Conservation (phyloP, 2,113 vertebrate genomes). For the Tonatia bakeri region DNA sequence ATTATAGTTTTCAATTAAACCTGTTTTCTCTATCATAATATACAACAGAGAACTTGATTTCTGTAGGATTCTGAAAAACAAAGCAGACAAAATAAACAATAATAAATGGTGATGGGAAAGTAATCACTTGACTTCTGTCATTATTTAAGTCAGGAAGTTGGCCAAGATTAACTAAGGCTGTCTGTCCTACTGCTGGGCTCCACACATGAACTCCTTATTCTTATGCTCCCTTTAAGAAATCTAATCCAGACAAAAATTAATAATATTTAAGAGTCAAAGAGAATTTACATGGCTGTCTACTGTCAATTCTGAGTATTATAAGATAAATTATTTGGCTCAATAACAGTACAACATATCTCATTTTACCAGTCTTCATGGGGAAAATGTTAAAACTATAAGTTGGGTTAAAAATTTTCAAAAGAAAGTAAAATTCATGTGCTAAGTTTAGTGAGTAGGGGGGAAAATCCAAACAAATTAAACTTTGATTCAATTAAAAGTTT, state of each 20-base stretch:
- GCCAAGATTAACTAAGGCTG: neutral
- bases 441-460: neutral
- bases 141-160: neutral
- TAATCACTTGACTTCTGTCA: neutral
- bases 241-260: constrained; percentile 16
- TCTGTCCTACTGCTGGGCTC: neutral
- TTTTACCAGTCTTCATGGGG: neutral
- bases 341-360: neutral
- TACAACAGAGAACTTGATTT: constrained; percentile 13
- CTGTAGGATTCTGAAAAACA: neutral
- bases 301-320: neutral
- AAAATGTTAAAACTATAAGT: constrained; percentile 23
- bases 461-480: neutral
- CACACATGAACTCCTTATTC: neutral
- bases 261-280: neutral
- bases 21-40: neutral
- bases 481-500: constrained; percentile 27
- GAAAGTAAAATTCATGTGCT: neutral
- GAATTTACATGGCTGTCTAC: neutral
- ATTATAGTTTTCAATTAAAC: neutral
- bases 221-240: neutral
- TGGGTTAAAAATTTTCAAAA: constrained; percentile 22
- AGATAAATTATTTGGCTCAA: neutral
- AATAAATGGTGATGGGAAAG: neutral
- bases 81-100: neutral